A percentile compares a stretch with the other conserved stretches of the same genome.
These are phyloP conservation scores for Phrynosoma platyrhinos DNA, from an alignment of 2,113 vertebrate genomes.

Conservation along the genomic window DNA sequence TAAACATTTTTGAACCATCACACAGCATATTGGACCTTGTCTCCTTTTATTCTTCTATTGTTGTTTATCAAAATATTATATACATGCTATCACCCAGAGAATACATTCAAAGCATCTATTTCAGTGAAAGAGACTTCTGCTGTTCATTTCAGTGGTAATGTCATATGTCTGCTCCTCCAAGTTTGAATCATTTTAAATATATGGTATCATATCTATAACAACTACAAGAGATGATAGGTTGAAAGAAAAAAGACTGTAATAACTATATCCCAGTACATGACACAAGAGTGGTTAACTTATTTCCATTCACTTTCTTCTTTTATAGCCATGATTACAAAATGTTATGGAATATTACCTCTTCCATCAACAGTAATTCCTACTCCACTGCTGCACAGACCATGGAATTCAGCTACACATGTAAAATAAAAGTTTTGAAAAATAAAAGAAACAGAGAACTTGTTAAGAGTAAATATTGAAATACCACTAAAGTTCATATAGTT, in stretches of 20 bases:
- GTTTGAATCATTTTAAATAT: not conserved
- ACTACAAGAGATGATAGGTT: not conserved
- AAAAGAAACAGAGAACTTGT: constrained; percentile 37
- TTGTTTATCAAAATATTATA: not conserved
- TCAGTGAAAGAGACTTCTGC: constrained; percentile 4
- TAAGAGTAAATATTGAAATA: constrained; percentile 3
- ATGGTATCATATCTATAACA: constrained; percentile 13
- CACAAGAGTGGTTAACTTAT: not conserved
- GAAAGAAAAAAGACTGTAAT: not conserved
- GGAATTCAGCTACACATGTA: constrained; percentile 77
- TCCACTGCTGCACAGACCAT: constrained; percentile 81
- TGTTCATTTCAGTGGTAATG: not conserved
- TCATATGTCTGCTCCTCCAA: not conserved
- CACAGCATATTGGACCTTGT: too few species aligned
- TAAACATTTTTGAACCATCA: not conserved
- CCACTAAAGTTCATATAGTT: not conserved
- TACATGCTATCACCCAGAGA: not conserved
- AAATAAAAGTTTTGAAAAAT: constrained; percentile 18
- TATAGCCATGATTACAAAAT: not conserved
- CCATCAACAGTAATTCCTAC: constrained; percentile 83
- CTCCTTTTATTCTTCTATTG: too few species aligned
- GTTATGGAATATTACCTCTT: constrained; percentile 73
- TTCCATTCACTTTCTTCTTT: not conserved
- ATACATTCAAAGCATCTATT: not conserved
- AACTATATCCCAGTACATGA: not conserved